phyloP scores from a whole-genome alignment of 1,140 invertebrate genomes.

The Meloidogyne floridensis region DNA sequence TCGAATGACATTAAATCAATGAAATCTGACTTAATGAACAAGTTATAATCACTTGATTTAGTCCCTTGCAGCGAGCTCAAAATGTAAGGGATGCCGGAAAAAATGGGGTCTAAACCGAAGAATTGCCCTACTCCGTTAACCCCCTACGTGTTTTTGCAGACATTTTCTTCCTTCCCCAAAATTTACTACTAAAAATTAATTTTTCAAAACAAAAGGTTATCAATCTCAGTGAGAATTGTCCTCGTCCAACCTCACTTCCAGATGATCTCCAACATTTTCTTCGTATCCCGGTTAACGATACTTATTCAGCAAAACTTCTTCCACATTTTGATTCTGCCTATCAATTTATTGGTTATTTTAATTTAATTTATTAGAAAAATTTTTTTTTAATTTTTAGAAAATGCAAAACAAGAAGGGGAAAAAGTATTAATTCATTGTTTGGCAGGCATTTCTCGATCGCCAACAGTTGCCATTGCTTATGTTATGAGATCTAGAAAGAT shows the following conservation, averaged over 20 bases:
- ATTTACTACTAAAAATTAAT: not conserved
- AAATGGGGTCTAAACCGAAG: no score
- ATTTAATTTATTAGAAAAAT: slow-evolving; percentile 25
- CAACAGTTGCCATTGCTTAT: slow-evolving; percentile 73
- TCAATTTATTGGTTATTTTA: slow-evolving; percentile 71
- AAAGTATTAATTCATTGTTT: slow-evolving; percentile 73
- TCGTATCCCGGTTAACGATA: slow-evolving; percentile 73
- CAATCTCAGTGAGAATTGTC: slow-evolving; percentile 72
- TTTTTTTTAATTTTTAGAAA: slow-evolving; percentile 67
- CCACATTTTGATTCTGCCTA: slow-evolving; percentile 72
- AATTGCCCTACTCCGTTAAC: no score
- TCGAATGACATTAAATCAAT: no score
- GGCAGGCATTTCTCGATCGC: slow-evolving; percentile 73
- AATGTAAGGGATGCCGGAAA: no score
- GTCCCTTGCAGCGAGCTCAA: no score
- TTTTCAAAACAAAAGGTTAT: slow-evolving; percentile 61
- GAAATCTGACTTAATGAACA: no score
- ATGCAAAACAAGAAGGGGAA: slow-evolving; percentile 70
- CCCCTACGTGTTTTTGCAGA: no score
- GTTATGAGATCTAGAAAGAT: slow-evolving; percentile 71
- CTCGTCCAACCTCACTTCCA: slow-evolving; percentile 70
- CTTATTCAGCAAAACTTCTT: slow-evolving; percentile 70
- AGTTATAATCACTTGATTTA: no score
- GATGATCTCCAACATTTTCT: slow-evolving; percentile 71
- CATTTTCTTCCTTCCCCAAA: no score